Conservation (phyloP, 2,113 vertebrate species). For the Tragelaphus buxtoni region DNA sequence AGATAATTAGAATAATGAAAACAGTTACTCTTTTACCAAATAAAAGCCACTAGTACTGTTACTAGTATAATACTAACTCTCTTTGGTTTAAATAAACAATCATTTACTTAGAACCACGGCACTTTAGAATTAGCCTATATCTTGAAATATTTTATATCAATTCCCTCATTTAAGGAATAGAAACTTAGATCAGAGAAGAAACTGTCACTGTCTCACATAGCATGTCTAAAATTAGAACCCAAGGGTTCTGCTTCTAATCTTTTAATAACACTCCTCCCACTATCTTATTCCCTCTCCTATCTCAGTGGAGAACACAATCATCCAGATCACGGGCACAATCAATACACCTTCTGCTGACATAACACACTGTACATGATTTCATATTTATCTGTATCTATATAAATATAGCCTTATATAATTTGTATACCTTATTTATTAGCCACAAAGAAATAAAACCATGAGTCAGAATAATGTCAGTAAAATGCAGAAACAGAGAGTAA, state of each 20-base stretch:
- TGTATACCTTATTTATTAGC: not conserved
- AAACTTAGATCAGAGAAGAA: not conserved
- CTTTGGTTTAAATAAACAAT: conserved; percentile 10
- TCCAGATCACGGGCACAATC: not conserved
- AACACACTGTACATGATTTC: not conserved
- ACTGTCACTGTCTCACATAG: not conserved
- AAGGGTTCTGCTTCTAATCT: not conserved
- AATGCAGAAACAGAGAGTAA: not conserved
- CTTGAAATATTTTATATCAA: not conserved
- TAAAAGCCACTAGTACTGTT: not conserved
- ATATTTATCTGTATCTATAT: not conserved
- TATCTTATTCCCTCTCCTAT: not conserved
- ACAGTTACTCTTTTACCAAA: not conserved
- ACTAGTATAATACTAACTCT: not conserved
- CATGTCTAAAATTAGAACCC: not conserved
- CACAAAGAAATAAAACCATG: not conserved
- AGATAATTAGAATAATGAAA: not conserved
- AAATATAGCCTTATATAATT: not conserved
- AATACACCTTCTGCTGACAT: not conserved
- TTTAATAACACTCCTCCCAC: not conserved
- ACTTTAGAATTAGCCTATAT: not conserved
- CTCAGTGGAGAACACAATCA: not conserved
- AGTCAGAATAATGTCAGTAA: not conserved
- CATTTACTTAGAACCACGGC: not conserved
- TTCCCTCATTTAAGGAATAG: not conserved